Base-by-base conservation (phyloP, 2,113 vertebrate species). In the Acanthochromis polyacanthus region DNA sequence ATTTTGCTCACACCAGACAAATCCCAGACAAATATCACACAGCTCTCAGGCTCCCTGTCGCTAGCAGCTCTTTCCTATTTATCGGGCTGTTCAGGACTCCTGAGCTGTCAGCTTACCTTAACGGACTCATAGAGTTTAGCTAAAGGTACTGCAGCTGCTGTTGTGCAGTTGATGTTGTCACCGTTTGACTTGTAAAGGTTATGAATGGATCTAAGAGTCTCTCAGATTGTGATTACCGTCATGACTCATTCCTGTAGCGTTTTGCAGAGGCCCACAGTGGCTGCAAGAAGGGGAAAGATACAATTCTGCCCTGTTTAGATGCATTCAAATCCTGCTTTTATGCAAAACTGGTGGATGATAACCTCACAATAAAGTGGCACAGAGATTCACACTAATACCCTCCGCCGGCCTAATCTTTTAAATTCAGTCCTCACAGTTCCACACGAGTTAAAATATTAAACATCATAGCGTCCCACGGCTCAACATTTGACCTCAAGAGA, bases 31-130 rank as follows among this genome's bases (percentile, higher is more conserved):
- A 88, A 86, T 88, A 78, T 86, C 75, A 55, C 22, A 15, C 36
- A 48, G 70, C 78, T 80, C 69, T 78, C 51, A 15, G 75, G 58
- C 72, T 78, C 56, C 80, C 58, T 38, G 45, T 67, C 19, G 56
- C 77, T 52, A 3, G 71, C 55, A 80, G 81, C 81, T 84, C 69
- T 89, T 78, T 81, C 84, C 78, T 75, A 64, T 91, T 84, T 79
- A 72, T 85, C 75, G 71, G 78, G 45, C 75, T 70, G 71, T 75
- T 81, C 28, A 23, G 66, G 74, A 62, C 60, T 84, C 76, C 69
- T 22, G 63, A 80, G 70, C 81, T 74, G 79, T 86, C 79, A 51
- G 75, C 71, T 77, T 52, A 16, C 71, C 81, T 86, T 72, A 90
- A 78, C 71, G 4, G 36, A 78, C 68, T 83, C 52, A 43, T 58